Evolutionary conservation across 2,888 invertebrate species (phyloP), one percentile per base, ranked within the genome.

Genomic region (Trisateles emortualis): DNA sequence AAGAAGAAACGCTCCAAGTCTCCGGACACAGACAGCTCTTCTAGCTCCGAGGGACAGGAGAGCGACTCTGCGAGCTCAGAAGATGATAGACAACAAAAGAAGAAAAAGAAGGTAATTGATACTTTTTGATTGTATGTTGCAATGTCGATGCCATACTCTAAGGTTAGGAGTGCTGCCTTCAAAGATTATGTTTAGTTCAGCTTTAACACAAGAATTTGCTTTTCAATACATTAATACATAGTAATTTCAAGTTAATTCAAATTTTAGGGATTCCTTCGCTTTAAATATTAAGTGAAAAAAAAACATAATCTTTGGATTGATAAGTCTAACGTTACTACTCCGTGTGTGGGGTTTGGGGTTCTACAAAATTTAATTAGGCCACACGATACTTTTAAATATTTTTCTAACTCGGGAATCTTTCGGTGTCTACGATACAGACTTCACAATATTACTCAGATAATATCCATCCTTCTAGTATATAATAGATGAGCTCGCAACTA

Each of bases 1-100:
- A 92, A 94, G 83, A 94, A 94, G 87, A 94, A 94, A 75, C 93
- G 94, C 42, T 93, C 94, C 32, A 93, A 93, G 50, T 94, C 94
- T 22, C 89, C 91, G 4, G 93, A 93, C 65, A 84, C 88, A 4
- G 94, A 92, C 22, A 90, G 91, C 43, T 90, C 90, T n/a, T 93
- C 84, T 68, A 91, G 90, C 54, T 89, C 86, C 35, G 88, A 86
- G 10, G 87, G 83, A 51, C 91, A 88, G 53, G 87, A 86, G 62
- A 85, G 83, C 59, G 88, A 86, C 54, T 76, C 82, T 0, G 81
- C 63, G 56, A 84, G 79, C 56, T 84, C 90, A 0, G 91, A 86
- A 49, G 90, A 88, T 29, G 88, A 87, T 19, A 78, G 79, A 30
- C 84, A n/a, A n/a, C n/a, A 83, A 60, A 89, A 83, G 59, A 90